Conservation (phyloP, 2,113 vertebrate genomes). For the Salvelinus namaycush region DNA sequence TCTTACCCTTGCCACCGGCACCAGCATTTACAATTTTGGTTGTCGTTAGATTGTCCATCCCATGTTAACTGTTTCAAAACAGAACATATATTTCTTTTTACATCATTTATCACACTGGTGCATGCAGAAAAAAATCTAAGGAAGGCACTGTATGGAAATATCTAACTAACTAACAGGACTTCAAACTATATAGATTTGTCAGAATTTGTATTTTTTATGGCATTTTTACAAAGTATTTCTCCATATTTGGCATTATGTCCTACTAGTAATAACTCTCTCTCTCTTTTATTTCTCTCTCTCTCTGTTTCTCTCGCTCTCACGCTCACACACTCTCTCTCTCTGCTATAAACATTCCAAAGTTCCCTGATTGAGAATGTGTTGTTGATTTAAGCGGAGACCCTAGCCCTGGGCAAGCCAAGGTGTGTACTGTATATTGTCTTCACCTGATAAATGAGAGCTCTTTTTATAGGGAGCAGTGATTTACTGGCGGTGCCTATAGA, state of each 20-base stretch:
- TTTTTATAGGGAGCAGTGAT: not conserved
- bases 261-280: too few relatives aligned
- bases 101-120: not conserved
- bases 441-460: not conserved
- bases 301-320: too few relatives aligned
- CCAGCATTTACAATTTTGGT: slow-evolving; percentile 47
- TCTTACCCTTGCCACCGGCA: slow-evolving; percentile 58
- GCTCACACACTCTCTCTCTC: not conserved
- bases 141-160: too few relatives aligned
- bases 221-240: too few relatives aligned
- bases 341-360: not conserved
- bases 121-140: not conserved
- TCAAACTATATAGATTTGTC: too few relatives aligned
- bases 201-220: too few relatives aligned
- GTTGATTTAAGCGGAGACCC: not conserved
- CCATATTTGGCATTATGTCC: too few relatives aligned
- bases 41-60: slow-evolving; percentile 65
- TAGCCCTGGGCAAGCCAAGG: not conserved
- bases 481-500: not conserved
- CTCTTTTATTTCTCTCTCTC: too few relatives aligned
- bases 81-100: slow-evolving; percentile 10
- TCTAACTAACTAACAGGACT: too few relatives aligned
- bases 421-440: not conserved
- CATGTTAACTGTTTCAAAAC: slow-evolving; percentile 47
- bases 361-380: not conserved